Conservation (phyloP, 1,140 invertebrate genomes). For the Orchestia grillus region DNA sequence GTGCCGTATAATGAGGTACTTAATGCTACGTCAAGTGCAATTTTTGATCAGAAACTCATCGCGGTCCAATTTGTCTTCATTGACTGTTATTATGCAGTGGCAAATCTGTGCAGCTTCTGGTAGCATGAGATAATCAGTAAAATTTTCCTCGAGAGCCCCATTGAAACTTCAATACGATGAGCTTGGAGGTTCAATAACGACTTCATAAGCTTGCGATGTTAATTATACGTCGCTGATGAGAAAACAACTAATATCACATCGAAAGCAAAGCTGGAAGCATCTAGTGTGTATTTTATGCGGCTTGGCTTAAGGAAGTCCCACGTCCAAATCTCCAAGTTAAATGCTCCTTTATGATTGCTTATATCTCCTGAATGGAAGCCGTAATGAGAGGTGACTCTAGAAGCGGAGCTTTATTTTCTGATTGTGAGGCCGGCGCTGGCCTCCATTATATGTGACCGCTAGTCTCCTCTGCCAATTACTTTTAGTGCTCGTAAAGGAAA, state of each 20-base stretch:
- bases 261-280: background rate
- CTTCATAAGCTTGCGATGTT: background rate
- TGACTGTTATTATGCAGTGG: background rate
- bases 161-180: background rate
- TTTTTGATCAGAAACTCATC: background rate
- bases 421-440: background rate
- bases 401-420: constrained; percentile 32
- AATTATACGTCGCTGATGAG: background rate
- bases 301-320: background rate
- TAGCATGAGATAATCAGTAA: background rate
- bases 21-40: background rate
- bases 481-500: constrained; percentile 54
- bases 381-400: background rate
- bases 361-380: background rate
- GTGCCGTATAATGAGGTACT: background rate
- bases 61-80: background rate
- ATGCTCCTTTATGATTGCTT: background rate
- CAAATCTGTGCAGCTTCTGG: background rate
- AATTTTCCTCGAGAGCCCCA: background rate
- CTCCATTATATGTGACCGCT: constrained; percentile 25
- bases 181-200: background rate
- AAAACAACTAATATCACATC: background rate
- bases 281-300: background rate
- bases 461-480: constrained; percentile 32
- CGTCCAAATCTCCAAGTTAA: background rate